These are phyloP conservation scores for Andinoacara biseriatus DNA, from an alignment of 2,113 vertebrate species.

Conservation along the genomic window DNA sequence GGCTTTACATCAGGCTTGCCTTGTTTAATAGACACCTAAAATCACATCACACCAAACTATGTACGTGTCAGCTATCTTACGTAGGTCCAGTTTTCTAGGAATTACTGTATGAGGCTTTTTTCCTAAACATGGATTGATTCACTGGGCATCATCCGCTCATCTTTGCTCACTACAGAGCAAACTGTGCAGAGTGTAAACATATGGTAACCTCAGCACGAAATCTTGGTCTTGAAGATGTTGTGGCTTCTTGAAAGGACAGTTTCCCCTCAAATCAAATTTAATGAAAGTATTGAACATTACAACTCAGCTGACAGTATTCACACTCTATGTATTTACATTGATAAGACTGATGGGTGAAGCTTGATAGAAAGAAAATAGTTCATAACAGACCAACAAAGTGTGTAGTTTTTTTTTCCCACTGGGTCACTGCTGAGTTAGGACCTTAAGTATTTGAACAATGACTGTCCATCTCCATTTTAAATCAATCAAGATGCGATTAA, in stretches of 20 bases:
- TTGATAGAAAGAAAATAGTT: not conserved
- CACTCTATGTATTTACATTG: not conserved
- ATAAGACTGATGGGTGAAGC: not conserved
- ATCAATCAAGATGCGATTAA: not conserved
- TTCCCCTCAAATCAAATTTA: not conserved
- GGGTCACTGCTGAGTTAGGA: not conserved
- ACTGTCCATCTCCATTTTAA: not conserved
- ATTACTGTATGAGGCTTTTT: not conserved
- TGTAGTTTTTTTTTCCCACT: not conserved
- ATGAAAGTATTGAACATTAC: not conserved
- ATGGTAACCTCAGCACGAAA: not conserved
- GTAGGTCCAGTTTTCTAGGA: not conserved
- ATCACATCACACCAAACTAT: not conserved
- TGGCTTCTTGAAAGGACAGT: not conserved
- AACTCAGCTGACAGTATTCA: not conserved
- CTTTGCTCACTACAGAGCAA: no score
- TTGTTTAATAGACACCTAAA: not conserved
- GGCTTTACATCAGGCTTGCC: not conserved
- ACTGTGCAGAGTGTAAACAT: no score
- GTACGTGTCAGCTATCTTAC: not conserved
- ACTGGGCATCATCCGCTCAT: not conserved
- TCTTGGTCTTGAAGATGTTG: not conserved
- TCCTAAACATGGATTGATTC: not conserved
- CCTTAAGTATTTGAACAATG: not conserved
- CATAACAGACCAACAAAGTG: not conserved